Conservation (phyloP, 2,113 vertebrate species). For the Pterophyllum scalare region DNA sequence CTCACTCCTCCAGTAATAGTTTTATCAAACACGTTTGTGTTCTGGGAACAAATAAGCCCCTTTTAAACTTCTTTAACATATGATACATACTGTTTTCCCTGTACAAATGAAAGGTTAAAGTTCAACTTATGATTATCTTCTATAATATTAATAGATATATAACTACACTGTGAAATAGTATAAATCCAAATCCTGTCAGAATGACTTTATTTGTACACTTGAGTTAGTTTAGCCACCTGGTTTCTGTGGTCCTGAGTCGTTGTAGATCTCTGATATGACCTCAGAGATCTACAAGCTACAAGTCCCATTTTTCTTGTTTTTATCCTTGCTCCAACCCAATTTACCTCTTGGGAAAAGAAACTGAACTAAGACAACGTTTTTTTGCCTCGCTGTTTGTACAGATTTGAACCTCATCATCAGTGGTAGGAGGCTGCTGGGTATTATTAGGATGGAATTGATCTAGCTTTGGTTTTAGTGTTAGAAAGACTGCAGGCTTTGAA, state of each 20-base stretch:
- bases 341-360: conserved; percentile 11
- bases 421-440: conserved; percentile 36
- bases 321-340: background rate
- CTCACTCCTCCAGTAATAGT: conserved; percentile 21
- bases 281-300: background rate
- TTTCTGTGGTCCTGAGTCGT: background rate
- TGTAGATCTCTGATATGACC: background rate
- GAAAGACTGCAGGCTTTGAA: conserved; percentile 63
- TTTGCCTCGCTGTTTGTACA: conserved; percentile 13
- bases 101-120: background rate
- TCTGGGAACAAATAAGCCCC: background rate
- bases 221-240: background rate
- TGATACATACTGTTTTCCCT: background rate
- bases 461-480: conserved; percentile 44
- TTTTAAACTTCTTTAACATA: background rate
- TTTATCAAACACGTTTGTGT: background rate
- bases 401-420: conserved; percentile 27
- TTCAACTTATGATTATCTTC: background rate
- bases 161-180: background rate
- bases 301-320: background rate
- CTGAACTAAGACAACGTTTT: conserved; percentile 28
- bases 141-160: background rate
- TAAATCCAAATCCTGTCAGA: too few species aligned
- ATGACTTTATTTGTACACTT: too few species aligned
- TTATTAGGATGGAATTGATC: conserved; percentile 60